phyloP scores from a whole-genome alignment of 2,113 vertebrate genomes.

The Illadopsis cleaveri region DNA sequence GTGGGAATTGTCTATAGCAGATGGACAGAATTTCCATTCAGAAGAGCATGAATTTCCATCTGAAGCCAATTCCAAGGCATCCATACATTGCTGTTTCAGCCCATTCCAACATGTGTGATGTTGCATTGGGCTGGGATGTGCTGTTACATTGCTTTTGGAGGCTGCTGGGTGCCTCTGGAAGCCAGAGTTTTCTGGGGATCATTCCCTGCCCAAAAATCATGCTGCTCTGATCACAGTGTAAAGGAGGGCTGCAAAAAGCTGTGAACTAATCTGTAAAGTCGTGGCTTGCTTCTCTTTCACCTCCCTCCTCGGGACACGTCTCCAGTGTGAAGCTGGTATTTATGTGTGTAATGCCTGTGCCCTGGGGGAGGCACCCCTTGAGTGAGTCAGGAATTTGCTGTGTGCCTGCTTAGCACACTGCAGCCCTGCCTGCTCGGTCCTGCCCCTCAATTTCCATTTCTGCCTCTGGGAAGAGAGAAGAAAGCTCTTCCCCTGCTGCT shows the following conservation, averaged over 20 bases:
- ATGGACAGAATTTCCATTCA: background rate
- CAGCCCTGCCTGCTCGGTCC: background rate
- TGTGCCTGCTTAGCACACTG: background rate
- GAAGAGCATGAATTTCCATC: fast-evolving
- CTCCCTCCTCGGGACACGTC: background rate
- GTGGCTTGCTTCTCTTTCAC: background rate
- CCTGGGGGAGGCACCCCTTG: background rate
- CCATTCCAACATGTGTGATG: background rate
- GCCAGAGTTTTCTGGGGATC: background rate
- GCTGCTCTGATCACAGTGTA: background rate
- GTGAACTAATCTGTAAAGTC: background rate
- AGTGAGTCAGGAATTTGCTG: background rate
- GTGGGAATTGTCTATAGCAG: background rate
- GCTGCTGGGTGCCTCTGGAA: background rate
- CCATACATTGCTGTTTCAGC: background rate
- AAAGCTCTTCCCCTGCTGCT: background rate
- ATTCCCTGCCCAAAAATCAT: background rate
- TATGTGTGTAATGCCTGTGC: background rate
- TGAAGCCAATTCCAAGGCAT: background rate
- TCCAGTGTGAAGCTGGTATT: background rate
- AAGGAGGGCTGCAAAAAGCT: background rate
- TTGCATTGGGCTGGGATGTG: background rate
- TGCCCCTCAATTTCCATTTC: background rate
- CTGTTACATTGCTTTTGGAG: background rate
- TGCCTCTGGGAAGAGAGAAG: background rate